These are phyloP conservation scores for Ormyrus rosae DNA, from an alignment of 2,888 invertebrate species.

Conservation along the genomic window DNA sequence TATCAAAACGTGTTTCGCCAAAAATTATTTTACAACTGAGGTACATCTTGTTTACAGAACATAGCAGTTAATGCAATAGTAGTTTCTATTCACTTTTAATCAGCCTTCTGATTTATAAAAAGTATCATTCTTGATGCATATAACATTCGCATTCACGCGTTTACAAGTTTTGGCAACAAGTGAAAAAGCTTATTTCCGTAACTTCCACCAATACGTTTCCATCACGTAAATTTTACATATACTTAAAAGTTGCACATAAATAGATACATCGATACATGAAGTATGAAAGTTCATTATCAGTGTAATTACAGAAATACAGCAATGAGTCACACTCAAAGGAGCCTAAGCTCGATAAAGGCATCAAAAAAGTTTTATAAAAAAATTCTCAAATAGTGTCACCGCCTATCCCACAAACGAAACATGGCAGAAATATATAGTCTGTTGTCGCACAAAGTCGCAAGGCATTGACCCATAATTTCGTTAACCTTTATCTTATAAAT, in stretches of 20 bases:
- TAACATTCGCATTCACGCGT: conserved; percentile 30
- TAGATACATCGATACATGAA: neutral
- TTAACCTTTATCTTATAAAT: neutral
- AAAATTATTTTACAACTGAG: conserved; percentile 50
- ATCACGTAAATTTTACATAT: conserved; percentile 15
- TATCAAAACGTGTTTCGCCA: conserved; percentile 39
- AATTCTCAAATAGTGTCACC: conserved; percentile 22
- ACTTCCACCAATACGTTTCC: conserved; percentile 22
- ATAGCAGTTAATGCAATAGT: conserved; percentile 34
- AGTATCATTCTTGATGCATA: conserved; percentile 32
- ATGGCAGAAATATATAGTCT: conserved; percentile 23
- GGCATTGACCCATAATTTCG: neutral
- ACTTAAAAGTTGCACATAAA: conserved; percentile 18
- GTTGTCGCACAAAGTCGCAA: conserved; percentile 10
- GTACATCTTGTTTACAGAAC: conserved; percentile 40
- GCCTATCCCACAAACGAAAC: conserved; percentile 5
- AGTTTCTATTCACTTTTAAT: conserved; percentile 35
- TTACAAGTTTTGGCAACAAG: conserved; percentile 40
- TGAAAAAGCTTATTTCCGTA: conserved; percentile 37
- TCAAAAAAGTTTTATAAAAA: conserved; percentile 44
- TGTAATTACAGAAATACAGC: conserved; percentile 38
- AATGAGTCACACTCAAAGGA: conserved; percentile 30
- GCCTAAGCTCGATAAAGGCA: conserved; percentile 43
- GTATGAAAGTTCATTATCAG: conserved; percentile 26
- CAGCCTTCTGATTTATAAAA: conserved; percentile 41